Evolutionary conservation across 2,888 invertebrate species (phyloP).

Genomic region (Cacoxenus indagator): DNA sequence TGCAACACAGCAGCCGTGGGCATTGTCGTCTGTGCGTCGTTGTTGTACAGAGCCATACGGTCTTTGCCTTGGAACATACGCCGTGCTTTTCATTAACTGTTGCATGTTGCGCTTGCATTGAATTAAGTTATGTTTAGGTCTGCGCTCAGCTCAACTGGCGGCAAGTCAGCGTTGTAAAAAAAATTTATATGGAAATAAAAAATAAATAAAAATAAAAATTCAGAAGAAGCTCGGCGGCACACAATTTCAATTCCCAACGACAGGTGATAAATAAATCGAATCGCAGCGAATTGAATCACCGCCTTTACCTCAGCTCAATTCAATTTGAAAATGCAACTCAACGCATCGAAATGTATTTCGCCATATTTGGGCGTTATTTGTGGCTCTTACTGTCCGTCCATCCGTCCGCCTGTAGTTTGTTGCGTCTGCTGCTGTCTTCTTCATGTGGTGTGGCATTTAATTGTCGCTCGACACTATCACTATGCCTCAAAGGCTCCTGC

Average conservation of each 20-base stretch:
- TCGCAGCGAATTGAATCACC: slow-evolving; percentile 54
- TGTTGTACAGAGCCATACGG: too few relatives aligned
- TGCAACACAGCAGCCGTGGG: too few relatives aligned
- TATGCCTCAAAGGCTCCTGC: slow-evolving; percentile 6
- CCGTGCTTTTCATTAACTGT: slow-evolving; percentile 55
- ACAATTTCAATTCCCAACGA: slow-evolving; percentile 67
- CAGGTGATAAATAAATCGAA: slow-evolving; percentile 71
- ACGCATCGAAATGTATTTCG: slow-evolving; percentile 38
- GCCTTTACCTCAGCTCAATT: not conserved
- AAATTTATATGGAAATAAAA: too few relatives aligned
- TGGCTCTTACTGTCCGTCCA: slow-evolving; percentile 30
- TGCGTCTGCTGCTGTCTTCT: not conserved
- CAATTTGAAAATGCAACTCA: slow-evolving; percentile 53
- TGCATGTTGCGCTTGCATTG: slow-evolving; percentile 39
- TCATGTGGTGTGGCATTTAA: slow-evolving; percentile 13
- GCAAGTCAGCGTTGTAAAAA: too few relatives aligned
- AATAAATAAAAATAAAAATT: slow-evolving; percentile 21
- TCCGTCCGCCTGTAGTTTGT: too few relatives aligned
- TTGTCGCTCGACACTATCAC: slow-evolving; percentile 18
- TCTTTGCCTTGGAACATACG: not conserved
- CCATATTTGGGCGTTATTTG: slow-evolving; percentile 63
- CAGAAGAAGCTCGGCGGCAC: slow-evolving; percentile 30
- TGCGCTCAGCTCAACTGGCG: too few relatives aligned
- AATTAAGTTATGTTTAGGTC: too few relatives aligned
- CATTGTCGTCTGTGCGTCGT: not conserved